Base-by-base conservation (phyloP, 2,797 vertebrate species). In the Mergus octosetaceus region DNA sequence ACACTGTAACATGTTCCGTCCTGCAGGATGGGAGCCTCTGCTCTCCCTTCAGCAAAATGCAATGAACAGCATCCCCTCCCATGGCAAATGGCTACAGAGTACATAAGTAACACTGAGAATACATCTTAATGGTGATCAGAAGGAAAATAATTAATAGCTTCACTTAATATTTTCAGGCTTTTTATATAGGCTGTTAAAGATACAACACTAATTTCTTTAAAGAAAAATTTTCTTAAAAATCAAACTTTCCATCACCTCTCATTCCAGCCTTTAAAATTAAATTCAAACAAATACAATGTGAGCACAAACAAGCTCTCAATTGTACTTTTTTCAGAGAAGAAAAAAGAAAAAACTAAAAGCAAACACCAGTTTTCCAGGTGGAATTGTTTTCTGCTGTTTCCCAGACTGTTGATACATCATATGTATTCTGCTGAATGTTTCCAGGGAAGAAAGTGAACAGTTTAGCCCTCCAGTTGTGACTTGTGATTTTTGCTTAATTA, bases 21-120 rank as follows among this genome's bases (percentile, higher is more conserved):
- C 39, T 43, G 2, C 21, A 18, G 6, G 25, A 88, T 38, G 3
- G 1, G 30, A 45, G 13, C 0, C 0, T 36, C 19, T 5, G 10
- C 8, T 43, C 22, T 81, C 25, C 15, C 7, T 75, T 81, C 66
- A 49, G 10, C 9, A 86, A 81, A 77, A 17, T 70, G 20, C 3
- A 7, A 22, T 32, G 20, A 15, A 49, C 19, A 53, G 9, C 6
- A 21, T 51, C 13, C 16, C 1, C 68, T 82, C 73, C 51, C 28
- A 54, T 51, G 38, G 20, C 10, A 93, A 79, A 66, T 17, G 66
- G 13, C n/a, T 73, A 39, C 14, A 47, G 22, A 62, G 15, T 28
- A 9, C 47, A 58, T 5, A 6, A 72, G 15, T 8, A 78, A 68
- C 30, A 64, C 3, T 47, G 18, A n/a, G 25, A 80, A 65, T 39